These are phyloP conservation scores for Ips typographus DNA, from an alignment of 1,140 invertebrate species.

Conservation along the genomic window DNA sequence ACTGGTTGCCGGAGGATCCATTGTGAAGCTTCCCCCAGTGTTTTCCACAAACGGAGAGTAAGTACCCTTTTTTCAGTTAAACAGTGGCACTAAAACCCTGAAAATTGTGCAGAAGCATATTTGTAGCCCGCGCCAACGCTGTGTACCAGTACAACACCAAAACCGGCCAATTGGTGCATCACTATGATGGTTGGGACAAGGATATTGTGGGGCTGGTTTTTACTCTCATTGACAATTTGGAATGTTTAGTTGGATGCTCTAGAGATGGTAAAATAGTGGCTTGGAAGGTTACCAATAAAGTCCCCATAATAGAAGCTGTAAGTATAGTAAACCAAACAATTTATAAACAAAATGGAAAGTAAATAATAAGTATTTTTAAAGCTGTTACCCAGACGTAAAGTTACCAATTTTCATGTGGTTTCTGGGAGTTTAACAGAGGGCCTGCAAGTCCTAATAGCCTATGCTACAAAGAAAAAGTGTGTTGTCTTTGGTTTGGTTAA, in stretches of 20 bases:
- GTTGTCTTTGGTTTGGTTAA: slow-evolving; percentile 28
- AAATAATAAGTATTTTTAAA: background rate
- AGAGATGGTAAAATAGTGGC: slow-evolving; percentile 55
- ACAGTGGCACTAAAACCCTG: slow-evolving; percentile 20
- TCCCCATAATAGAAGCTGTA: slow-evolving; percentile 18
- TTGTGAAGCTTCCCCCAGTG: slow-evolving; percentile 61
- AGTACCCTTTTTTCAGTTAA: slow-evolving; percentile 48
- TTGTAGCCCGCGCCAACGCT: slow-evolving; percentile 57
- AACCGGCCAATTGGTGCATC: slow-evolving; percentile 58
- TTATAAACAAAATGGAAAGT: too few relatives aligned
- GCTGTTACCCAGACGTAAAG: slow-evolving; percentile 41
- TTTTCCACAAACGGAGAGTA: slow-evolving; percentile 67
- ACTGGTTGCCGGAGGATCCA: slow-evolving; percentile 58
- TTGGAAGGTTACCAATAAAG: slow-evolving; percentile 59
- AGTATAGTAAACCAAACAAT: too few relatives aligned
- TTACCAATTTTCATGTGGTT: slow-evolving; percentile 38
- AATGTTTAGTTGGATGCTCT: slow-evolving; percentile 59
- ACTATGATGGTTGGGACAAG: slow-evolving; percentile 55
- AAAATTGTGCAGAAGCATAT: slow-evolving; percentile 55
- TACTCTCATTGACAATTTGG: slow-evolving; percentile 51
- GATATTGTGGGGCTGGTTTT: slow-evolving; percentile 57
- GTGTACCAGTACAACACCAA: slow-evolving; percentile 61
- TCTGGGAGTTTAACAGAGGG: slow-evolving; percentile 14
- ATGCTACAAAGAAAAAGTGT: slow-evolving; percentile 21
- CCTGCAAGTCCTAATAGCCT: slow-evolving; percentile 36